Base-by-base conservation (phyloP, 2,113 vertebrate species). In the Neodon shergylaensis region DNA sequence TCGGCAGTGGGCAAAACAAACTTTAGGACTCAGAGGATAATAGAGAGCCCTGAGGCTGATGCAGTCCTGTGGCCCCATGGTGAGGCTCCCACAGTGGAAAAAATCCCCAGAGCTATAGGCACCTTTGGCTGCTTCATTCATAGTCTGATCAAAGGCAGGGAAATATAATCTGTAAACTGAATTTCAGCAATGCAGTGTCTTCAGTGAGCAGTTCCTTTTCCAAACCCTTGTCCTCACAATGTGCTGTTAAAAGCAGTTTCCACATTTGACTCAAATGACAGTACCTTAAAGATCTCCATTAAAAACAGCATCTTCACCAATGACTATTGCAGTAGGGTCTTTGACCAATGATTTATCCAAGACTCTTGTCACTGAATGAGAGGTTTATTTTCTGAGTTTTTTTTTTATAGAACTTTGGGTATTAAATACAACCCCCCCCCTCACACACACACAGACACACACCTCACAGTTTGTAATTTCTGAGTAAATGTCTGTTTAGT, bases 231-330 rank as follows among this genome's bases (percentile, higher is more conserved):
- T 97, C 99, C 99, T 98, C 99, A 99, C 78, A 99, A 98, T 0
- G 99, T 99, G 3, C 99, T 99, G 98, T 99, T 99, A 98, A 99
- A 99, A 99, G 74, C 99, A 99, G 98, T 99, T 99, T 96, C 99
- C 99, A 63, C 8, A 63, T 28, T 63, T 42, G n/a, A 39, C 54
- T 83, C 22, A 83, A 83, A 63, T 14, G 5, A 82, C 49, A 81
- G n/a, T 83, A 42, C 22, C 61, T 28, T 3, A 2, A 63, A 63
- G 54, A 39, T 28, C 49, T 58, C 52, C 77, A 79, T n/a, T 63
- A 63, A 83, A 63, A 22, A 3, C n/a, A 63, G 28, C 58, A 83
- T 83, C 81, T 42, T 83, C n/a, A 63, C 12, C 81, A 83, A 63
- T 1, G 28, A 17, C 22, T 28, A 42, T 99, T 99, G 99, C 99